Evolutionary conservation across 2,888 invertebrate genomes (phyloP), one percentile per base, ranked within the genome.

Genomic region (Azorinus chamasolen): DNA sequence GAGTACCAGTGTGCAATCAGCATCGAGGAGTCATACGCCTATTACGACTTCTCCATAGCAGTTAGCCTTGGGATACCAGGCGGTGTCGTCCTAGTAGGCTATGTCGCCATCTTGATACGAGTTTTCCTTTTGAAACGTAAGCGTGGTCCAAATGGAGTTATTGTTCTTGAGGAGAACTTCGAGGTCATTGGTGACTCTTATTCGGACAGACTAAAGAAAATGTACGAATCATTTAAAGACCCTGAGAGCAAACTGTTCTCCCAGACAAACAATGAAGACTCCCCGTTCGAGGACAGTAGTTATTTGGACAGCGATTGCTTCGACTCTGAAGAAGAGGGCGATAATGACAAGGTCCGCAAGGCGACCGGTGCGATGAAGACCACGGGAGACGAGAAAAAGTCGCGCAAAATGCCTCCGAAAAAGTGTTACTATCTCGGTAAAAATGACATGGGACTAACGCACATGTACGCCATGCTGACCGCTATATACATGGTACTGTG

Each of bases 1-100:
- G 86, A 88, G 61, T 84, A 85, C 58, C 87, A 88, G 46, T 89
- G 88, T 61, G 80, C 82, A 10, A 68, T 84, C 20, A 81, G 87
- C 32, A 80, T 79, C 57, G 79, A 79, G 32, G 53, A 72, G 43
- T 82, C 82, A 27, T 66, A 61, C 0, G 71, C 87, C 8, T 86
- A 87, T 24, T 72, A 87, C 55, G 82, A 84, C 50, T 89, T 88
- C 62, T 77, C 82, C 12, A 75, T 85, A 6, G 77, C 80, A 3
- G 71, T 87, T 55, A 75, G 79, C 50, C 83, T 75, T 46, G 77
- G 77, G 10, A 74, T 89, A 50, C 88, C 88, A 0, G 37, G 83
- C 8, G 10, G 80, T 51, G n/a, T 79, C 1, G 68, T 80, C 10
- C 16, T 81, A 12, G 53, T 57, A 4, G 61, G 79, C n/a, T 88